Percentiles rank a stretch among this genome's conserved stretches.
Conservation (phyloP, 2,888 invertebrate genomes). For the Galerucella nymphaeae region DNA sequence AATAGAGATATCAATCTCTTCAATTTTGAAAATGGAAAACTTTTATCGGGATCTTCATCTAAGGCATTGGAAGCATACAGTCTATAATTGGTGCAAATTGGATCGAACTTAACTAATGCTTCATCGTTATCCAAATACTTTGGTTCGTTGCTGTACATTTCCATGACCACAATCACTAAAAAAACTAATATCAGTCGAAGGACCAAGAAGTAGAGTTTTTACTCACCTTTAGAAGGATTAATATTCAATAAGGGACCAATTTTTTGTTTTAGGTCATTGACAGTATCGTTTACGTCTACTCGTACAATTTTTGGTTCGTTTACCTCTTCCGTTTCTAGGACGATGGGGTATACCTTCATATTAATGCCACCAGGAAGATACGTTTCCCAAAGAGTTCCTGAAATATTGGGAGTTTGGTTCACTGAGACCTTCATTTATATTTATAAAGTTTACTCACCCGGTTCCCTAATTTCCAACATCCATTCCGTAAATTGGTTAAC, state of each 20-base stretch:
- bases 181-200: background rate
- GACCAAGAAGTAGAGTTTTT: no score
- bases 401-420: no score
- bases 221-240: constrained; percentile 54
- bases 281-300: constrained; percentile 69
- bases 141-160: constrained; percentile 61
- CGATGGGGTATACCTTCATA: constrained; percentile 73
- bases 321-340: constrained; percentile 71
- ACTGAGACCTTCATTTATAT: no score
- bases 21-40: constrained; percentile 66
- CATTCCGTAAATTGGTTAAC: constrained; percentile 68
- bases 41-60: constrained; percentile 65
- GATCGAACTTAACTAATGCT: constrained; percentile 61
- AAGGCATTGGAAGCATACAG: constrained; percentile 67
- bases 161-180: constrained; percentile 59
- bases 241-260: constrained; percentile 67
- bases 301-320: constrained; percentile 73
- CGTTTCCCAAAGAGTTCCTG: constrained; percentile 68
- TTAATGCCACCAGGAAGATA: constrained; percentile 72
- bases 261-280: constrained; percentile 69
- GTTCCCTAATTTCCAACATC: constrained; percentile 75
- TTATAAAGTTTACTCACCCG: constrained; percentile 57
- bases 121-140: constrained; percentile 63
- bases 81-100: constrained; percentile 61
- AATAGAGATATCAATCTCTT: constrained; percentile 69